Evolutionary conservation across 2,888 invertebrate genomes (phyloP).

Genomic region (Odiellus spinosus): DNA sequence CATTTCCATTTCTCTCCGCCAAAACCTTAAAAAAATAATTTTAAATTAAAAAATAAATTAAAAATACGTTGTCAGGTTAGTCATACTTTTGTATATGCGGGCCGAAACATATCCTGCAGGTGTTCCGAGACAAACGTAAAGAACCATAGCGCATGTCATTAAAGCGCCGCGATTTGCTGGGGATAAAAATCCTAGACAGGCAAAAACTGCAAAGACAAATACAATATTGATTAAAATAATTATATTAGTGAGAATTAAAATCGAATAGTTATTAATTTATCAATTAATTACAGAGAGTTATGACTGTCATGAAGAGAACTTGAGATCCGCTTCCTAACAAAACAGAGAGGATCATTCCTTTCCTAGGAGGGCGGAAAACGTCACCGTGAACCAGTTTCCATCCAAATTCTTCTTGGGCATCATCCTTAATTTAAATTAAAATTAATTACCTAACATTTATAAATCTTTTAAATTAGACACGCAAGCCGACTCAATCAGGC

Average conservation of each 20-base stretch:
- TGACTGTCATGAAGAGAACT: slow-evolving; percentile 86
- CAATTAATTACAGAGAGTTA: slow-evolving; percentile 52
- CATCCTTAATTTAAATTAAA: slow-evolving; percentile 33
- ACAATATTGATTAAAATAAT: slow-evolving; percentile 3
- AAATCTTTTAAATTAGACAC: too few relatives aligned
- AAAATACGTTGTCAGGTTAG: slow-evolving; percentile 15
- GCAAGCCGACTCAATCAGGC: too few relatives aligned
- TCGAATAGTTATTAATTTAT: background rate
- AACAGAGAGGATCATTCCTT: slow-evolving; percentile 89
- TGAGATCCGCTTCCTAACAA: slow-evolving; percentile 93
- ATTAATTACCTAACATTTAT: background rate
- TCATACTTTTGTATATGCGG: slow-evolving; percentile 76
- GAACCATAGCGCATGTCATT: slow-evolving; percentile 94
- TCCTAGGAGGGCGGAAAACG: slow-evolving; percentile 49
- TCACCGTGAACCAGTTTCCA: slow-evolving; percentile 50
- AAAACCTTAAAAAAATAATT: slow-evolving; percentile 39
- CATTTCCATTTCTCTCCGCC: slow-evolving; percentile 98
- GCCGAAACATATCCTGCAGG: slow-evolving; percentile 95
- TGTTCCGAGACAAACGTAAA: slow-evolving; percentile 91
- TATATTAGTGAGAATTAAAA: background rate
- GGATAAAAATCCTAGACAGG: slow-evolving; percentile 95
- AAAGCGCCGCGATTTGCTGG: slow-evolving; percentile 96
- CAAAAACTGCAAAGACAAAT: slow-evolving; percentile 51
- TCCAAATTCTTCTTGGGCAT: slow-evolving; percentile 66
- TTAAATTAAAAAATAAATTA: slow-evolving; percentile 6